A percentile compares a stretch with the other conserved stretches of the same genome.
These are phyloP conservation scores for Anorthoa munda DNA, from an alignment of 2,888 invertebrate genomes.

Conservation along the genomic window DNA sequence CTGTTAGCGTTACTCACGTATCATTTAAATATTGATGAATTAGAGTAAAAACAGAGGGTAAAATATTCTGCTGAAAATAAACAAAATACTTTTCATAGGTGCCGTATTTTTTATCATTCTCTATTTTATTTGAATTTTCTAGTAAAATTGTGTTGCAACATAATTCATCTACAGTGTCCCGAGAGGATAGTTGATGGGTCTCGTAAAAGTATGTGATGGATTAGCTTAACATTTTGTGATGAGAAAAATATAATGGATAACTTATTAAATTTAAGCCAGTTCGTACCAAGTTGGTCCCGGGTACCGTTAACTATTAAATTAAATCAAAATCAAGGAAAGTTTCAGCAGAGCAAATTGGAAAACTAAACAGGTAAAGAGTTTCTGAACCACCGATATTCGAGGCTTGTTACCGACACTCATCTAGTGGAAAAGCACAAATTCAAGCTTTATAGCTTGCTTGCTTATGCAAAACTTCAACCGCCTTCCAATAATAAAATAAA, in stretches of 20 bases:
- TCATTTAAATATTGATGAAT: slow-evolving; percentile 17
- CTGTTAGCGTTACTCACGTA: neutral
- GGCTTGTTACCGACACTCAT: neutral
- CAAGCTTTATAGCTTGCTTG: no score
- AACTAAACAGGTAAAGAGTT: neutral
- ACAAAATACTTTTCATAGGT: no score
- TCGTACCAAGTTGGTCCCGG: neutral
- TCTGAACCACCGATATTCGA: neutral
- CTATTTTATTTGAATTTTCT: neutral
- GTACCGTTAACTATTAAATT: neutral
- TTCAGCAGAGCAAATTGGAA: neutral
- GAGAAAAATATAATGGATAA: neutral
- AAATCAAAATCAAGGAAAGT: neutral
- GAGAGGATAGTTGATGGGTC: neutral
- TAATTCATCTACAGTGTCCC: neutral
- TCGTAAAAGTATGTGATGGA: neutral
- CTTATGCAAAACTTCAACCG: no score
- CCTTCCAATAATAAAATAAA: neutral
- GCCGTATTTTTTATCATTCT: no score
- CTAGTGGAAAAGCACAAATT: no score
- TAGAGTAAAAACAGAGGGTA: neutral
- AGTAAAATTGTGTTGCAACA: slow-evolving; percentile 1
- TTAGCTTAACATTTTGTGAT: neutral
- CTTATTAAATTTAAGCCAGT: neutral
- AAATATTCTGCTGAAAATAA: neutral